A percentile compares a stretch with the other conserved stretches of the same genome.
These are phyloP conservation scores for Siderastrea radians DNA, from an alignment of 92 coral and sea anemone species.

Conservation along the genomic window DNA sequence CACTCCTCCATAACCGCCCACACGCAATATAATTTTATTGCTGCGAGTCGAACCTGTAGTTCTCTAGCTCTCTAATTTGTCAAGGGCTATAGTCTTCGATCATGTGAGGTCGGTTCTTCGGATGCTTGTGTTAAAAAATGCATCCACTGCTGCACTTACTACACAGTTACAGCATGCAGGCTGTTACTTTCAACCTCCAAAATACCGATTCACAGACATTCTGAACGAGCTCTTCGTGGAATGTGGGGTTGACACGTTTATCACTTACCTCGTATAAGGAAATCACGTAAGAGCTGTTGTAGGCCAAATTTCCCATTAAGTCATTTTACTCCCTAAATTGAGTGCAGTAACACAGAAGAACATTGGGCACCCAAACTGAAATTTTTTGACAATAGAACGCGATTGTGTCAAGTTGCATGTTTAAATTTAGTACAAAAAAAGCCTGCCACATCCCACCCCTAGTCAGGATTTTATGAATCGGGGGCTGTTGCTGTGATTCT, in stretches of 20 bases:
- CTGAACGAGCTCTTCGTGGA: background rate
- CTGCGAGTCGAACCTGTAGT: background rate
- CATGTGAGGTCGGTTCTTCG: background rate
- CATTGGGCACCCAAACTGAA: too few relatives aligned
- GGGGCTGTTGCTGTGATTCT: too few relatives aligned
- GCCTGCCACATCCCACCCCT: too few relatives aligned
- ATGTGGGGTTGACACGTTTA: background rate
- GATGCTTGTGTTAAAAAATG: background rate
- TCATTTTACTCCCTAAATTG: background rate
- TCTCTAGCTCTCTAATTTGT: background rate
- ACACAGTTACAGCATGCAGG: too few relatives aligned
- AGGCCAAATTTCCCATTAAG: conserved; percentile 34
- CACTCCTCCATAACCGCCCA: background rate
- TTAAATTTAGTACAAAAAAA: too few relatives aligned
- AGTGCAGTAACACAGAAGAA: background rate
- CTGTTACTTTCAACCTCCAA: too few relatives aligned
- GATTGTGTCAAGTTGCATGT: too few relatives aligned
- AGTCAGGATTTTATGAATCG: too few relatives aligned
- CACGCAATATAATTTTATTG: background rate
- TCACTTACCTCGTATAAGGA: conserved; percentile 4
- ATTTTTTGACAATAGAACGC: too few relatives aligned
- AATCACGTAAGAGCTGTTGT: background rate
- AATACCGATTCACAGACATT: too few relatives aligned
- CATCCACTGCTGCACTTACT: background rate
- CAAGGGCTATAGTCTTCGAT: too few relatives aligned